Base-by-base conservation (phyloP, 23 tunicate genomes). In the Styela clava region DNA sequence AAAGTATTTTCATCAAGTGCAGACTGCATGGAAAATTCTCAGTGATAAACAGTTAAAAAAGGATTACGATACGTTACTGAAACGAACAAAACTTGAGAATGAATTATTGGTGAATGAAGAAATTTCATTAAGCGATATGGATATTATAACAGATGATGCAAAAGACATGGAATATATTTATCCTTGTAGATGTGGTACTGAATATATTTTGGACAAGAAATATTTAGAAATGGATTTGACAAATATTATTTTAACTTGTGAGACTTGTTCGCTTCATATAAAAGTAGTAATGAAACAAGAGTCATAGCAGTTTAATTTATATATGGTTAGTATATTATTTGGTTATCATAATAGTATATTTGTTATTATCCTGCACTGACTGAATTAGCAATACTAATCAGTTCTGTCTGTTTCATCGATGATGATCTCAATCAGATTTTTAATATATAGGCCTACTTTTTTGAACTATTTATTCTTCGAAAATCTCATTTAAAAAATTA, bases 1-100 rank as follows among this genome's bases (percentile, higher is more conserved):
- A 29, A 0, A 52, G 7, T 33, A 29, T 1, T 76, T 33, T 2
- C 81, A 33, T 44, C 62, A 44, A 44, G 24, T 76, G 1, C 81
- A 76, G 44, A 76, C 35, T 76, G 81, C 64, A 24, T 76, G 81
- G 81, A 76, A 52, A 76, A 76, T 52, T 1, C 65, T 76, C 33
- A 44, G 81, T 29, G 52, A 76, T 76, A 64, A 76, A 76, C n/a
- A 25, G 9, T 21, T 24, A 25, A 76, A 64, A 35, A 67, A 52
- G 12, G 29, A 16, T 52, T 76, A 76, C 44, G 81, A 76, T 29
- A 0, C 21, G 0, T 20, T 33, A 25, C 16, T 76, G n/a, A 21
- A 44, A 76, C 63, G 65, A 52, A 23, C 16, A 5, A 1, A 56
- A 27, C 65, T 76, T 2, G 81, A 76, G 31, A 27, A 44, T 21